Base-by-base conservation (phyloP, 2,797 vertebrate genomes). In the Scomberomorus guttatus region DNA sequence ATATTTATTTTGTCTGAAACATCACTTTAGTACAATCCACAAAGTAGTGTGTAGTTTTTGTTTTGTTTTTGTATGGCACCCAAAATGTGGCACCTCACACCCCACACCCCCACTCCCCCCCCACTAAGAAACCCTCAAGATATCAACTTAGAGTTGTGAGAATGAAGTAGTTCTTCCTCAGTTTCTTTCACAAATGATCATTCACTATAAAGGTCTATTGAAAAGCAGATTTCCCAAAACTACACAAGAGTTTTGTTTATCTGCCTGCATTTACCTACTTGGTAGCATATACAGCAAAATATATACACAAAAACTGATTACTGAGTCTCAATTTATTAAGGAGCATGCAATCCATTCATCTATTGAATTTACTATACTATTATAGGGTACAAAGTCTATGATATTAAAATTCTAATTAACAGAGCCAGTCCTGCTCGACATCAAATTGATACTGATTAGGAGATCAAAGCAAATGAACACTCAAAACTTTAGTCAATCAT, bases 341-440 rank as follows among this genome's bases (percentile, higher is more conserved):
- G 4, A 32, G 2, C 12, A 37, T 54, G 5, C 5, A 52, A 22
- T 42, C 37, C 25, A 29, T 44, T 68, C 17, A 44, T n/a, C n/a
- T n/a, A n/a, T n/a, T n/a, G n/a, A n/a, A n/a, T n/a, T n/a, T n/a
- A n/a, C n/a, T n/a, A n/a, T n/a, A n/a, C 10, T 25, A 6, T 48
- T 54, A 54, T 2, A 6, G 5, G 17, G 25, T n/a, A n/a, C 32
- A 42, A 48, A 59, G 50, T 46, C 6, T 39, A 18, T 54, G 20
- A 27, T 25, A 37, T 73, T 46, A 20, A 18, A 65, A 42, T 64
- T 48, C n/a, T 68, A 76, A 76, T 72, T 25, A 76, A 25, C 24
- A 17, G 5, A 18, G 46, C 51, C 46, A 29, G 1, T 5, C 57
- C 55, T 62, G 59, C 25, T 17, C 17, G 58, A 46, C 64, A 65